Evolutionary conservation across 2,113 vertebrate species (phyloP), one percentile per base, ranked within the genome.

Genomic region (Cynoglossus semilaevis): DNA sequence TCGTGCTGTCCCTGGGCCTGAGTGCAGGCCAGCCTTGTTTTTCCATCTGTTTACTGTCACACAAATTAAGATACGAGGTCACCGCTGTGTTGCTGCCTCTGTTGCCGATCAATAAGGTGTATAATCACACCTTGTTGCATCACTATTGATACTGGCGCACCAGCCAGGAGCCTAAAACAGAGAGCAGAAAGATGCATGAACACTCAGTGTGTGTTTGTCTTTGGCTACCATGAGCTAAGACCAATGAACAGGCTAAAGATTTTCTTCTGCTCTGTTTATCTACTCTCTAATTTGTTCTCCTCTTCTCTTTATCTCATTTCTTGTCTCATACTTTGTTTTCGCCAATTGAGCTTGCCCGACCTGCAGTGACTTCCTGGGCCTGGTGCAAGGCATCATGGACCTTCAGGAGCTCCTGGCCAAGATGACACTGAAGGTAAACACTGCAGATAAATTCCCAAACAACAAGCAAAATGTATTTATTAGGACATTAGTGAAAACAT

Each of bases 301-400:
- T n/a, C 59, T 57, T 1, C 15, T 22, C 35, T 53, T 22, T 13
- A 6, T 46, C 46, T 62, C 18, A 19, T 40, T 43, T 14, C 15
- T 15, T 40, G 44, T 58, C 54, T 57, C 57, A 42, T 62, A 62
- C 49, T 52, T 70, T 45, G 70, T 42, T 88, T 93, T 86, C 77
- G 81, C 43, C 84, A 87, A 59, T 94, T 85, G 91, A 99, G 96
- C 95, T 59, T 99, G 96, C 79, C 96, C 96, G 1, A 96, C 96
- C 65, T 99, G 96, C 91, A 99, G 96, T 72, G 96, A 99, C 87
- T 99, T 99, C 88, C 89, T 98, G 80, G 96, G 93, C 85, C 92
- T 99, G 70, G 96, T 99, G 34, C 96, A 99, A 89, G 96, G 95
- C 85, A 99, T 99, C 84, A 99, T 99, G 96, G 96, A 99, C 88